Conservation (phyloP, 2,113 vertebrate species). For the Larimichthys polyactis region DNA sequence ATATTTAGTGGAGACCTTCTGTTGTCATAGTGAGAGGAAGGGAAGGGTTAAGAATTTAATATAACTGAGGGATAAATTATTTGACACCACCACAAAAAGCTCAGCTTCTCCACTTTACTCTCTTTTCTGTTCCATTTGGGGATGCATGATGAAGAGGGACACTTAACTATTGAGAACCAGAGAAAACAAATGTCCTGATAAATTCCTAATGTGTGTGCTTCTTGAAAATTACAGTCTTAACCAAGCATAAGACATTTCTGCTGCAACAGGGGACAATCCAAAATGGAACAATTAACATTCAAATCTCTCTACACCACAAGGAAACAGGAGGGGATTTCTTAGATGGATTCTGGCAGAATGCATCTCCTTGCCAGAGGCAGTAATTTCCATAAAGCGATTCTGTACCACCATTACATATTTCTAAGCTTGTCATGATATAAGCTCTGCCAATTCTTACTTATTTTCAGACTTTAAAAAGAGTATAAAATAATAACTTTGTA, state of each 20-base stretch:
- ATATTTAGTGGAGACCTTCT: constrained; percentile 46
- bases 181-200: neutral
- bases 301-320: neutral
- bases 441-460: neutral
- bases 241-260: constrained; percentile 17
- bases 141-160: neutral
- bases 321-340: constrained; percentile 5
- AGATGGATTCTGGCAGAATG: constrained; percentile 11
- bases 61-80: constrained; percentile 18
- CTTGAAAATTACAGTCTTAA: neutral
- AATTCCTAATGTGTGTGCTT: neutral
- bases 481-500: neutral
- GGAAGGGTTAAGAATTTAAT: constrained; percentile 23
- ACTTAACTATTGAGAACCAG: neutral
- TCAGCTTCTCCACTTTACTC: neutral
- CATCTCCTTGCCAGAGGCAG: constrained; percentile 16
- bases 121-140: neutral
- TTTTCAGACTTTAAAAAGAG: neutral
- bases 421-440: neutral
- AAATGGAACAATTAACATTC: neutral
- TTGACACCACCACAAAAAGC: neutral
- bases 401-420: constrained; percentile 3
- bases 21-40: neutral
- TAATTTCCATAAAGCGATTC: constrained; percentile 31
- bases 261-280: neutral